Conservation (phyloP, 2,113 vertebrate genomes). For the Peromyscus polionotus region DNA sequence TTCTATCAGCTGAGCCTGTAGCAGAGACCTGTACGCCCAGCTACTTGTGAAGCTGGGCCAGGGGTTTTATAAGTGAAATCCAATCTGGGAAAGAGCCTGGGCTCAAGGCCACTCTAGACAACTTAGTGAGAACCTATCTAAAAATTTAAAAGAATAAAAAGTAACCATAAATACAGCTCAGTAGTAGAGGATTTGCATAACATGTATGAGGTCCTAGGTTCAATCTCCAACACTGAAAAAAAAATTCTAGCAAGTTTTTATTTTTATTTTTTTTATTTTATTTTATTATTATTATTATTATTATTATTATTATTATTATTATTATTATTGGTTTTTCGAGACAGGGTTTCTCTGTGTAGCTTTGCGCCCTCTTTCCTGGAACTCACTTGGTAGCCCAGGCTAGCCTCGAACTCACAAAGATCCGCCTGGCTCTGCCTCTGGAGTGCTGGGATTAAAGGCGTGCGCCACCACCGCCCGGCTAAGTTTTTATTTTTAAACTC, state of each 20-base stretch:
- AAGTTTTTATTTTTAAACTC: neutral
- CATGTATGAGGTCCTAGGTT: too few species aligned
- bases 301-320: too few species aligned
- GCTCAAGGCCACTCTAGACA: neutral
- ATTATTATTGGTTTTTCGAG: too few species aligned
- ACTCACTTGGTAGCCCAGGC: too few species aligned
- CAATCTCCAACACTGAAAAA: neutral
- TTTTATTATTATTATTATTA: too few species aligned
- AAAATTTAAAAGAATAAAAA: neutral
- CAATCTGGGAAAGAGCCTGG: neutral
- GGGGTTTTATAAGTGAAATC: neutral
- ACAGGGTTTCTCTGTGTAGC: too few species aligned
- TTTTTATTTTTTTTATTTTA: neutral
- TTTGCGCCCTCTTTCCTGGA: too few species aligned
- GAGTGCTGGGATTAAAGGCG: too few species aligned
- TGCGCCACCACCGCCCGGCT: too few species aligned
- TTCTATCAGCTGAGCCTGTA: neutral
- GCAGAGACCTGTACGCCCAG: neutral
- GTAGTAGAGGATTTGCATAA: neutral
- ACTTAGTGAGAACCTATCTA: neutral
- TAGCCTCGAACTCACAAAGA: too few species aligned
- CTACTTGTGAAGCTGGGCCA: neutral
- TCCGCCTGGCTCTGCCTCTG: too few species aligned
- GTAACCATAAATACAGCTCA: neutral
- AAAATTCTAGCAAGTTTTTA: neutral